Evolutionary conservation across 2,797 vertebrate species (phyloP).

Genomic region (Tragopan temminckii): DNA sequence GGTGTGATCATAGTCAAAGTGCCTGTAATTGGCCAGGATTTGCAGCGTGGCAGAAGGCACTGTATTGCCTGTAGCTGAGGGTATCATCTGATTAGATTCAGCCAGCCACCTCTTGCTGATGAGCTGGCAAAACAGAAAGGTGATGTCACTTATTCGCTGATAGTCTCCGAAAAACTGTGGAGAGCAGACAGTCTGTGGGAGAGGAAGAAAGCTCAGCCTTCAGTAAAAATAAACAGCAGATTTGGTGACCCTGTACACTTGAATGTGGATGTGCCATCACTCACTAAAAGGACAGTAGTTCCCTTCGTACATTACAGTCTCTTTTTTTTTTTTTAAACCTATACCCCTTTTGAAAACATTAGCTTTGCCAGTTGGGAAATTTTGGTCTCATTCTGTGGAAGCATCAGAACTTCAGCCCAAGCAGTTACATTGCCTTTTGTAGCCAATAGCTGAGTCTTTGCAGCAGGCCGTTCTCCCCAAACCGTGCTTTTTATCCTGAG

Average conservation of each 20-base stretch:
- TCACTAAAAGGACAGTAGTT: neutral
- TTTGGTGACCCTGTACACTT: neutral
- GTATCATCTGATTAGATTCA: neutral
- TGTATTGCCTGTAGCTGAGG: neutral
- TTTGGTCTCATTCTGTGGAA: neutral
- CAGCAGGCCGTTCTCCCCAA: neutral
- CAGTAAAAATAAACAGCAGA: neutral
- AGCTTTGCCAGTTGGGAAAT: neutral
- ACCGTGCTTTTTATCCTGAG: neutral
- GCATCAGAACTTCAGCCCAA: neutral
- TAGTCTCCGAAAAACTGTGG: neutral
- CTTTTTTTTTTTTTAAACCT: neutral
- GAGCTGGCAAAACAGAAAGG: neutral
- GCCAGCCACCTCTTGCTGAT: neutral
- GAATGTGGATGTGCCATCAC: neutral
- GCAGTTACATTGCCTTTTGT: neutral
- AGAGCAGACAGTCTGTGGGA: neutral
- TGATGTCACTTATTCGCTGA: neutral
- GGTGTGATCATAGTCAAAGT: neutral
- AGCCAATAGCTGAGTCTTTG: neutral
- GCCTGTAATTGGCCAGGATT: neutral
- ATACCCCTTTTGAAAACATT: neutral
- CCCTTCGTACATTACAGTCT: neutral
- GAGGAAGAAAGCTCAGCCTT: neutral
- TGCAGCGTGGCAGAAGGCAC: fast-evolving